Percentiles rank a stretch among this genome's conserved stretches.
These are phyloP conservation scores for Pogonus chalceus DNA, from an alignment of 1,140 invertebrate species.

Conservation along the genomic window DNA sequence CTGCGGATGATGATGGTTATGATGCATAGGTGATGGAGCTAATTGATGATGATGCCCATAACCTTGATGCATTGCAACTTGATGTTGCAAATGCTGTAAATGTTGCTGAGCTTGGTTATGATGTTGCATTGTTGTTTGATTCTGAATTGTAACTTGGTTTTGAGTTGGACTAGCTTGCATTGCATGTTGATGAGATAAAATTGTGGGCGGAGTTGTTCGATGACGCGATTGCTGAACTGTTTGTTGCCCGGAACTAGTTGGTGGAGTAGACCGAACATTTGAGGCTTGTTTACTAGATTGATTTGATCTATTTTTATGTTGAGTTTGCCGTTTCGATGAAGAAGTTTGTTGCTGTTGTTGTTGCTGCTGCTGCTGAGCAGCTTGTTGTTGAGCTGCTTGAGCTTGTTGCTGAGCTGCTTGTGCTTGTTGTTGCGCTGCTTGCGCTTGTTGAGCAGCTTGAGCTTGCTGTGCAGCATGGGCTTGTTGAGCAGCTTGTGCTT, in stretches of 20 bases:
- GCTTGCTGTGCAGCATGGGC: slow-evolving; percentile 21
- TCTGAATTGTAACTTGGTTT: slow-evolving; percentile 14
- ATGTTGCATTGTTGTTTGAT: slow-evolving; percentile 22
- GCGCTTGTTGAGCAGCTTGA: slow-evolving; percentile 33
- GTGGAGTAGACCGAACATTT: slow-evolving; percentile 28
- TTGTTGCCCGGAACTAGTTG: slow-evolving; percentile 21
- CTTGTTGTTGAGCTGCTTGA: slow-evolving; percentile 29
- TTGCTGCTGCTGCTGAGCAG: slow-evolving; percentile 33
- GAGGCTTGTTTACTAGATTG: slow-evolving; percentile 29
- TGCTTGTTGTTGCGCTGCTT: slow-evolving; percentile 33
- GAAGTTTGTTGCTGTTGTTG: slow-evolving; percentile 21
- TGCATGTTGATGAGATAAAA: slow-evolving; percentile 26
- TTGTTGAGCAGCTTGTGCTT: slow-evolving; percentile 26
- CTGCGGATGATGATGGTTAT: slow-evolving; percentile 41
- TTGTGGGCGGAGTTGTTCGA: slow-evolving; percentile 32
- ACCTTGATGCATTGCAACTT: slow-evolving; percentile 37
- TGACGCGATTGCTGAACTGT: slow-evolving; percentile 25
- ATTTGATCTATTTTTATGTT: slow-evolving; percentile 23
- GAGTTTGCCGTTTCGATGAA: slow-evolving; percentile 1
- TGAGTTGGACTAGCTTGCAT: slow-evolving; percentile 28
- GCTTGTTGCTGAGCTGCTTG: slow-evolving; percentile 29
- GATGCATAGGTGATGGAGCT: slow-evolving; percentile 30
- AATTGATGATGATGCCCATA: slow-evolving; percentile 33
- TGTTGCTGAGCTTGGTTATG: slow-evolving; percentile 34
- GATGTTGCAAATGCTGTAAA: slow-evolving; percentile 31